Base-by-base conservation (phyloP, 1,140 invertebrate species). In the Lepidurus packardi region DNA sequence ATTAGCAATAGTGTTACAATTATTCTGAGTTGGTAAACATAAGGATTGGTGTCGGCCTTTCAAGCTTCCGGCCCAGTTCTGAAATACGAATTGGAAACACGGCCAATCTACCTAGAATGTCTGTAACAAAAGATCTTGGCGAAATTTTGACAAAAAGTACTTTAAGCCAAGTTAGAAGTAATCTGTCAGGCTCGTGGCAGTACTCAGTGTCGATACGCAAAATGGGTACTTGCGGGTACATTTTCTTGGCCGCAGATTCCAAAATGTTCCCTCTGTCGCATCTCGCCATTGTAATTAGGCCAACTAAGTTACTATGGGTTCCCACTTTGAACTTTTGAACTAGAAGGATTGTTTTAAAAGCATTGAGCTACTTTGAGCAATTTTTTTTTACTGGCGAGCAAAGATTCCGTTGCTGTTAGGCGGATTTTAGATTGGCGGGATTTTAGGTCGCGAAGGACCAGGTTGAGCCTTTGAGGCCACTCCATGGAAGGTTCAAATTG, bases 81-180 rank as follows among this genome's bases (percentile, higher is more conserved):
- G 9, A 1, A 65, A 65, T 21, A 21, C n/a, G 21, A n/a, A 65
- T 13, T n/a, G 21, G 21, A 65, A 65, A 16, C 53, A 65, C 16
- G 53, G 13, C 8, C 53, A 65, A 16, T 65, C 53, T 65, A 65
- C 53, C 53, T 65, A 16, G 13, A 65, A 16, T 13, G 13, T 3
- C 16, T 13, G 21, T 65, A n/a, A 13, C n/a, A 65, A 65, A 65
- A 47, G 45, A 47, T 47, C 16, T 16, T 34, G 34, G 34, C 5
- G 6, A 47, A 47, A 47, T 47, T 16, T 47, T 47, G 45, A 47
- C 2, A 2, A 2, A 47, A 4, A 47, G 45, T 65, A 65, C 53
- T 65, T 65, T 65, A 65, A 65, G 53, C 53, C 53, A 65, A 65
- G 53, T 65, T n/a, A 65, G 16, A 3, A 65, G 10, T 65, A 65